Evolutionary conservation across 2,113 vertebrate species (phyloP), one percentile per base, ranked within the genome.

Genomic region (Cottus gobio): DNA sequence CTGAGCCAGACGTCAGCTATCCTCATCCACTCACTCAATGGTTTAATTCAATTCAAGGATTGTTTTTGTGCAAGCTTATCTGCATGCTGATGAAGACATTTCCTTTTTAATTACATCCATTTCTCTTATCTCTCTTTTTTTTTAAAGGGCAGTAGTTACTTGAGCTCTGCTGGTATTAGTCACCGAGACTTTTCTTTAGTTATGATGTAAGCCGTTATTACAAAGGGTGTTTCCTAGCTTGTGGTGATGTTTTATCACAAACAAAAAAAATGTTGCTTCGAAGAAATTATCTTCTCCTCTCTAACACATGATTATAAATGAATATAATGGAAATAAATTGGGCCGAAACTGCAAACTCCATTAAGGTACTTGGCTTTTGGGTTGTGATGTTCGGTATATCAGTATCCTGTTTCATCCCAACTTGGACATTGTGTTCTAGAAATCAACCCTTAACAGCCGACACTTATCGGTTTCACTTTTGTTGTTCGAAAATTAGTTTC

Each of bases 1-100:
- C 48, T 0, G 4, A 81, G 82, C 84, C 79, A 89, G 71, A 65
- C 31, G 34, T 72, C 56, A 71, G 73, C 44, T 22, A 18, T 44
- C 15, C 60, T 80, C 70, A 48, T 81, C 84, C 65, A 72, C 85
- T 83, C 28, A 0, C 60, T 50, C 50, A 46, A 6, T 15, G 13
- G 44, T 46, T 46, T 15, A 46, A 18, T 18, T 46, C 44, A 46
- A 46, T 18, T 46, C 44, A 46, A 46, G 44, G 15, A 46, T 18
- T 46, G 36, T 42, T n/a, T 58, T 8, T 5, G 0, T 30, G 16
- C n/a, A 62, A 30, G 20, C 50, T 37, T 34, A 65, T 65, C 34
- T 13, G 2, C 37, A 8, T 10, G 31, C 2, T 4, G 9, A n/a
- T 7, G 0, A 48, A 26, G 6, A 16, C 1, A 26, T 34, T 37